phyloP scores from a whole-genome alignment of 2,113 vertebrate genomes.

The Ondatra zibethicus region DNA sequence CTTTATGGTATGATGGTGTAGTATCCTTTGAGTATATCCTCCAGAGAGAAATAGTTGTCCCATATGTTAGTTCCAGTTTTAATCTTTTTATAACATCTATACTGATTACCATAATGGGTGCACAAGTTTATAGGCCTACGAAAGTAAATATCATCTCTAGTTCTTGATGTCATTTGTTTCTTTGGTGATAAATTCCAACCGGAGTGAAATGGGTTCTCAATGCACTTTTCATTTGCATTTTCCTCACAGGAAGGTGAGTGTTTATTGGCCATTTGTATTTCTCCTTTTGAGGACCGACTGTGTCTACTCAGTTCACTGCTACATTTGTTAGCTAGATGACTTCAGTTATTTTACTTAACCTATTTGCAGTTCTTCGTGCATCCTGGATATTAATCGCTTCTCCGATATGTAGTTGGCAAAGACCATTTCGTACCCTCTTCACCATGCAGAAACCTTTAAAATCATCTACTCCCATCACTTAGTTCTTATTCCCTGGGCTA shows the following conservation, averaged over 20 bases:
- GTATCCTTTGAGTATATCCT: not conserved
- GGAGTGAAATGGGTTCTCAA: not conserved
- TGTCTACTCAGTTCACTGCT: not conserved
- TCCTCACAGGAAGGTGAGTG: not conserved
- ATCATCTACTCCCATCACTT: not conserved
- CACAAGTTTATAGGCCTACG: not conserved
- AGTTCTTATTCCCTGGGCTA: not conserved
- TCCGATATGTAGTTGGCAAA: not conserved
- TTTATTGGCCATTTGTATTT: not conserved
- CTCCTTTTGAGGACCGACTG: not conserved
- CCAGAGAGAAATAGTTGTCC: not conserved
- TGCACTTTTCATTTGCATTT: not conserved
- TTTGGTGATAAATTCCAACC: not conserved
- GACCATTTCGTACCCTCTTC: not conserved
- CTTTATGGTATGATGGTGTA: not conserved
- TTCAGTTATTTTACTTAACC: not conserved
- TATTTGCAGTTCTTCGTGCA: not conserved
- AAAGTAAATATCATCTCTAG: too few species aligned
- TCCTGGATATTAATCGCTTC: not conserved
- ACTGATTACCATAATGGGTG: not conserved
- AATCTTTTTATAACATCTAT: not conserved
- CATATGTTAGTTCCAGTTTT: not conserved
- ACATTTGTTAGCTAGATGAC: not conserved
- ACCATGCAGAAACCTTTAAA: not conserved
- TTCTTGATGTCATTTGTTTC: not conserved